Conservation (phyloP, 2,888 invertebrate species). For the Pimpla rufipes region DNA sequence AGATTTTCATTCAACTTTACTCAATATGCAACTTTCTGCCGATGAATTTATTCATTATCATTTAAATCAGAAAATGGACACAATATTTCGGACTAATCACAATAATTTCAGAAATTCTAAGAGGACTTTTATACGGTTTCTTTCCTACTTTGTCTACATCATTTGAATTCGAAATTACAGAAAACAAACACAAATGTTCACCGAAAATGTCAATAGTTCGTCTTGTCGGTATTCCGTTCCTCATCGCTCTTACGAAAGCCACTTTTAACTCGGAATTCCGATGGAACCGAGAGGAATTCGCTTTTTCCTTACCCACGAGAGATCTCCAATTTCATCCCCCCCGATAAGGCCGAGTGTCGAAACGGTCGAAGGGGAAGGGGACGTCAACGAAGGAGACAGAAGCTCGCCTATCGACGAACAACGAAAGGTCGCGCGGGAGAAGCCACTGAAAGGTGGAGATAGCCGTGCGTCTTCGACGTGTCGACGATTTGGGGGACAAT, state of each 20-base stretch:
- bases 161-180: not conserved
- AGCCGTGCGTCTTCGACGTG: constrained; percentile 48
- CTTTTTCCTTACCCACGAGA: not conserved
- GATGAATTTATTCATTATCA: no score
- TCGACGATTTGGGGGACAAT: constrained; percentile 63
- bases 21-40: no score
- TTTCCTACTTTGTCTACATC: no score
- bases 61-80: not conserved
- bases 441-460: constrained; percentile 21
- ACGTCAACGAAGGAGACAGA: constrained; percentile 1
- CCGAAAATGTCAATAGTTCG: not conserved
- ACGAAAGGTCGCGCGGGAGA: constrained; percentile 32
- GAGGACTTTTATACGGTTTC: no score
- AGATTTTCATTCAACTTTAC: no score
- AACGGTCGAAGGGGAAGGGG: not conserved
- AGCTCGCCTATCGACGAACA: constrained; percentile 15
- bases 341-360: not conserved
- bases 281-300: constrained; percentile 1
- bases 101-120: not conserved
- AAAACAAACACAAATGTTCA: not conserved
- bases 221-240: not conserved
- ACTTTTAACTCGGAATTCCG: not conserved
- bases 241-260: not conserved
- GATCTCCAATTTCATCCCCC: not conserved
- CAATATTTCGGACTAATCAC: not conserved